Evolutionary conservation across 1,140 invertebrate genomes (phyloP), one percentile per base, ranked within the genome.

Genomic region (Diorhabda elongata): DNA sequence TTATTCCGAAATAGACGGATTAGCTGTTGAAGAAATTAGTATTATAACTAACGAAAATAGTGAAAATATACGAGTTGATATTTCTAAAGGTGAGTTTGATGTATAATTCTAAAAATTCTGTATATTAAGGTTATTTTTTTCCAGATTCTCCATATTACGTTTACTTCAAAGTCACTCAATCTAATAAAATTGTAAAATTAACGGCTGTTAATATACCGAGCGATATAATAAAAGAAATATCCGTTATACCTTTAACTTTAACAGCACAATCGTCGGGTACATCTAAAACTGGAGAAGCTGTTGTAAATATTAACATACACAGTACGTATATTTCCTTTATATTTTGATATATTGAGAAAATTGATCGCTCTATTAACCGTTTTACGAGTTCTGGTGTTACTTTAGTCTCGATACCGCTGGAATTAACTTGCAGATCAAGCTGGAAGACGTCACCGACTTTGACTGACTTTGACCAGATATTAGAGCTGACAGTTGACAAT

Each of bases 51-150:
- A 64, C 41, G 6, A 64, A 52, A 11, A 0, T 42, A 47, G 41
- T 57, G 7, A 11, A 8, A 52, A 64, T 56, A 47, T 64, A 41
- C 26, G 57, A 64, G 63, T 64, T 52, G 9, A 8, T 7, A 64
- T 64, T 57, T 11, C 11, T 3, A 47, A 47, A 42, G 63, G 63
- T 64, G 56, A 64, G 61, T 44, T 2, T 52, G 6, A 4, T 60
- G 8, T 6, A 9, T 52, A 52, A 59, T 11, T 59, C 5, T 59
- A 59, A 59, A 59, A 8, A 11, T 59, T 8, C 26, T 59, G 42
- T 9, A 6, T 3, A 11, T 59, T n/a, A 26, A 26, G 8, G 11
- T 62, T 62, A 44, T 42, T 26, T 47, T 42, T 47, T 63, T 63
- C 3, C 45, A 64, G 63, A 57, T 64, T 52, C 45, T 44, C 6